Percentiles rank a stretch among this genome's conserved stretches.
Evolutionary conservation across 2,797 vertebrate species (phyloP).

Genomic region (Streptopelia turtur): DNA sequence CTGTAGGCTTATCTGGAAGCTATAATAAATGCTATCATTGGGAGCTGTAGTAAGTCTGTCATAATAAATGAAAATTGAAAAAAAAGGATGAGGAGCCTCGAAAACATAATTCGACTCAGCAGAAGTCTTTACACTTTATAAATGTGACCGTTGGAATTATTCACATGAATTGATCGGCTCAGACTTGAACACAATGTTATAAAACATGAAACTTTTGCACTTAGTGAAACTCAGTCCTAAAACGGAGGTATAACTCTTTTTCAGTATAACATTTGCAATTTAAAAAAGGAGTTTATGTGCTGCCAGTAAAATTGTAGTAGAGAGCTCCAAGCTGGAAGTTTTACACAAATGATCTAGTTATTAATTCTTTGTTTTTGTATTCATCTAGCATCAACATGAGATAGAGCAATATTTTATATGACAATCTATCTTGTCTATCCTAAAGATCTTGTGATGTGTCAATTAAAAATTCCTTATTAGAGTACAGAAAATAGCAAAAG

Average conservation of each 20-base stretch:
- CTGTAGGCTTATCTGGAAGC: neutral
- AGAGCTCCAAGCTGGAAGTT: neutral
- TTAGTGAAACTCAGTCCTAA: constrained; percentile 19
- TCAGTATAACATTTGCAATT: constrained; percentile 6
- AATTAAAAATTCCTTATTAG: neutral
- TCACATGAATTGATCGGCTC: neutral
- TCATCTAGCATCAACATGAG: neutral
- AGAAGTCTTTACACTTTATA: constrained; percentile 14
- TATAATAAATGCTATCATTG: neutral
- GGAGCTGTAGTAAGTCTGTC: constrained; percentile 22
- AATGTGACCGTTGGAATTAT: constrained; percentile 13
- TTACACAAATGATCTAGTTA: neutral
- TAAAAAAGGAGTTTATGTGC: neutral
- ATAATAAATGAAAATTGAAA: constrained; percentile 15
- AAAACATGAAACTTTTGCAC: constrained; percentile 22
- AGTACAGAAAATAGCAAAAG: neutral
- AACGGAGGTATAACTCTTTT: constrained; percentile 29
- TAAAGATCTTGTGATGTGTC: neutral
- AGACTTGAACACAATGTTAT: neutral
- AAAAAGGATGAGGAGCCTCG: constrained; percentile 2
- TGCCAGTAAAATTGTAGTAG: neutral
- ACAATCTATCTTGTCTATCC: neutral
- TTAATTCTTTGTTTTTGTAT: neutral
- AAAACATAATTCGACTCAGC: constrained; percentile 13
- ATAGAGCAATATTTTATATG: neutral